Conservation (phyloP, 1,140 invertebrate genomes). For the Monomorium pharaonis region DNA sequence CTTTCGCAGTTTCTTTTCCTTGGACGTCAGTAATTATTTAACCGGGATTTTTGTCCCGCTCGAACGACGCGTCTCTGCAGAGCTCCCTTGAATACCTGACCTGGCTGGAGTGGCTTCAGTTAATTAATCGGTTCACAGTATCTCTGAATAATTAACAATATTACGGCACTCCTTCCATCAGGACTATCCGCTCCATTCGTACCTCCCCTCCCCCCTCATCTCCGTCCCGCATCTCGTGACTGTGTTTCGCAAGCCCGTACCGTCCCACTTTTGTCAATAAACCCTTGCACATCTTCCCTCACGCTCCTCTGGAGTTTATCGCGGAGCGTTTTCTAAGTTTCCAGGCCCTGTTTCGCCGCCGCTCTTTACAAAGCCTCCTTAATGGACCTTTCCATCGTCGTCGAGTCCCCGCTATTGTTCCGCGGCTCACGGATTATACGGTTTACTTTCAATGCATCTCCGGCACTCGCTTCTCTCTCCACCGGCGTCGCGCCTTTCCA, state of each 20-base stretch:
- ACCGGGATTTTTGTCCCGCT: constrained; percentile 70
- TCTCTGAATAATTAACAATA: constrained; percentile 80
- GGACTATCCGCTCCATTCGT: constrained; percentile 10
- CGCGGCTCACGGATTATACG: constrained; percentile 69
- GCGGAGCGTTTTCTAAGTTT: constrained; percentile 62
- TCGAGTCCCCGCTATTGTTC: constrained; percentile 70
- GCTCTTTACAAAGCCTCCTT: constrained; percentile 72
- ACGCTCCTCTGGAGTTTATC: constrained; percentile 29
- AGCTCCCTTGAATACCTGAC: constrained; percentile 39
- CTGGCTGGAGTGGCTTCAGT: constrained; percentile 67
- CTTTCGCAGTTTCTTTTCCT: constrained; percentile 43
- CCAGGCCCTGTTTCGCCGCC: constrained; percentile 56
- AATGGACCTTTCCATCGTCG: constrained; percentile 74
- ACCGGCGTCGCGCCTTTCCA: constrained; percentile 44
- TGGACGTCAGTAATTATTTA: constrained; percentile 74
- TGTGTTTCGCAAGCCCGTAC: constrained; percentile 1
- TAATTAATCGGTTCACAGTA: constrained; percentile 76
- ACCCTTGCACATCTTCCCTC: constrained; percentile 22
- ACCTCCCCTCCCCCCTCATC: too few relatives aligned
- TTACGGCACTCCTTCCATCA: constrained; percentile 69
- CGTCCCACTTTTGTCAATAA: constrained; percentile 36
- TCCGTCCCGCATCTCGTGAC: neutral
- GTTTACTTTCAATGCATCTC: constrained; percentile 71
- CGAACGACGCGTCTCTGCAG: constrained; percentile 33
- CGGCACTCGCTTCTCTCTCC: constrained; percentile 10